Conservation (phyloP, 35 echinoderm and acorn worm species). For the Ophiothrix spiculata region DNA sequence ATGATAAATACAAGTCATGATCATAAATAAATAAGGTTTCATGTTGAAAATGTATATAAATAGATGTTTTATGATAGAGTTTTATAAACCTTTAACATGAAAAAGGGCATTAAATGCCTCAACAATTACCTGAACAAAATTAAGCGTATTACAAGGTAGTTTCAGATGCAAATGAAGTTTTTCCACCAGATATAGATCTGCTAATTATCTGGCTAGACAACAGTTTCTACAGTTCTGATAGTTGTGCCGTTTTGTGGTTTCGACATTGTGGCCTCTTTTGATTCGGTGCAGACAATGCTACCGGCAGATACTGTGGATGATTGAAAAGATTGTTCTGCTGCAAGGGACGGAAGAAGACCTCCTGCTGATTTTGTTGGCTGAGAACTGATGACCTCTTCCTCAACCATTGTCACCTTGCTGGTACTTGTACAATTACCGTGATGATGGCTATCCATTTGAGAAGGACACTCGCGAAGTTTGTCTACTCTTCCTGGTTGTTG, state of each 20-base stretch:
- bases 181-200: background rate
- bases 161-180: background rate
- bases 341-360: background rate
- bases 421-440: background rate
- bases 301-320: background rate
- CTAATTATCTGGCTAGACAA: background rate
- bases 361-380: constrained; percentile 1
- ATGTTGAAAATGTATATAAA: background rate
- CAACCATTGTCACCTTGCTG: background rate
- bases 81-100: background rate
- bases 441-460: no score
- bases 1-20: no score
- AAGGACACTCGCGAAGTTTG: no score
- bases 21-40: background rate
- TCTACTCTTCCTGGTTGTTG: background rate
- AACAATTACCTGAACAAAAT: background rate
- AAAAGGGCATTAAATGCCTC: background rate
- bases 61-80: background rate
- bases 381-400: background rate
- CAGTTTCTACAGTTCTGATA: background rate
- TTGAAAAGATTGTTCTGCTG: background rate
- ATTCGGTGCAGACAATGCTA: background rate
- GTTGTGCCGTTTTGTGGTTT: background rate
- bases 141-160: background rate
- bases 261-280: background rate